Percentiles rank a stretch among this genome's conserved stretches.
Evolutionary conservation across 1,140 invertebrate genomes (phyloP).

Genomic region (Achroia grisella): DNA sequence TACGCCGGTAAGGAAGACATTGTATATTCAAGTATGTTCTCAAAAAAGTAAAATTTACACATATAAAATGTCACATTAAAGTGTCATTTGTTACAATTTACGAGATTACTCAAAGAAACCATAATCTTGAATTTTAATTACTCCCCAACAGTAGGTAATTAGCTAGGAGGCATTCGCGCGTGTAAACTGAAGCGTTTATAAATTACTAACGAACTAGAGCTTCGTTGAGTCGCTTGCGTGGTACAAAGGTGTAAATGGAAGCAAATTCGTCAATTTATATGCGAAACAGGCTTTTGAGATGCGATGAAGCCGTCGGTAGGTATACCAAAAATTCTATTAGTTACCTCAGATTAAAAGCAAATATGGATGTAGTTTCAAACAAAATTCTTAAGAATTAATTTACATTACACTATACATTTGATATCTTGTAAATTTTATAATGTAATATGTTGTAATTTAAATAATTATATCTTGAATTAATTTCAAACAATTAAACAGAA

Average conservation of each 20-base stretch:
- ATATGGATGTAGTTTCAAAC: too few relatives aligned
- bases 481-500: too few relatives aligned
- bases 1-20: too few relatives aligned
- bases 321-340: conserved; percentile 55
- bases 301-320: conserved; percentile 32
- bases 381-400: too few relatives aligned
- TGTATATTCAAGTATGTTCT: too few relatives aligned
- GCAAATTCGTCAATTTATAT: conserved; percentile 72
- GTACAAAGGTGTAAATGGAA: conserved; percentile 63
- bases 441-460: too few relatives aligned
- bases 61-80: too few relatives aligned
- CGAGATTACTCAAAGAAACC: neutral
- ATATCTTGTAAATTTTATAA: too few relatives aligned
- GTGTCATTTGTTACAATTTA: too few relatives aligned
- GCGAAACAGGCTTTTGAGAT: conserved; percentile 64
- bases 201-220: conserved; percentile 54
- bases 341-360: conserved; percentile 11
- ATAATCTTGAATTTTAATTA: conserved; percentile 4
- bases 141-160: conserved; percentile 11
- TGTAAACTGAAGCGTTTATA: conserved; percentile 57
- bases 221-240: conserved; percentile 36
- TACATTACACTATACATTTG: too few relatives aligned
- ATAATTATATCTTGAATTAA: too few relatives aligned
- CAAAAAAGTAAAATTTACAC: too few relatives aligned
- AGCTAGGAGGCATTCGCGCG: conserved; percentile 34